These are phyloP conservation scores for Thyatira batis DNA, from an alignment of 2,888 invertebrate species.

Conservation along the genomic window DNA sequence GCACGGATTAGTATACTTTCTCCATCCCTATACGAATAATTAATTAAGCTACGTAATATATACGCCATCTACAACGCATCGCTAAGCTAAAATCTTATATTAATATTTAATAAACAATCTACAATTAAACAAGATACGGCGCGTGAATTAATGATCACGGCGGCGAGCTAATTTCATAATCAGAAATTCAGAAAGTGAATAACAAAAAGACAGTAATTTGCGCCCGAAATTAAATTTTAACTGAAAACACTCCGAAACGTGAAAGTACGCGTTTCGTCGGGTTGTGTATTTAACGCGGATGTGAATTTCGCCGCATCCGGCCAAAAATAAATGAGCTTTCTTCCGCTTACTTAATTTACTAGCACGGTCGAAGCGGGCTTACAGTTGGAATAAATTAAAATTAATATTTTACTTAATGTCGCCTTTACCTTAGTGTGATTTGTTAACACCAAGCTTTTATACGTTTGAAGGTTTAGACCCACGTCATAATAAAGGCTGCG, in stretches of 20 bases:
- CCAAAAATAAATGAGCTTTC: constrained; percentile 81
- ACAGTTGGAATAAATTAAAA: constrained; percentile 75
- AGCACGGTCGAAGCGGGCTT: constrained; percentile 64
- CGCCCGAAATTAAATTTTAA: constrained; percentile 76
- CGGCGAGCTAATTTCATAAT: constrained; percentile 60
- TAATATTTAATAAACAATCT: constrained; percentile 56
- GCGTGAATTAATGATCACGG: constrained; percentile 62
- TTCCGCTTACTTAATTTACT: constrained; percentile 81
- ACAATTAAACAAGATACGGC: constrained; percentile 55
- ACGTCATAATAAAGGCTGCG: not conserved
- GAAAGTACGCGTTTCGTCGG: constrained; percentile 66
- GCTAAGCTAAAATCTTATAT: constrained; percentile 44
- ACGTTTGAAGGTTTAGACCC: not conserved
- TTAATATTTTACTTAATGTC: constrained; percentile 73
- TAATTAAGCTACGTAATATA: constrained; percentile 28
- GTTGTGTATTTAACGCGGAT: constrained; percentile 80
- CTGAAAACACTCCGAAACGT: constrained; percentile 71
- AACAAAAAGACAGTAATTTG: constrained; percentile 79
- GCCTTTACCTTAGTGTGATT: constrained; percentile 58
- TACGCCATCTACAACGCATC: constrained; percentile 30
- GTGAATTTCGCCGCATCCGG: constrained; percentile 78
- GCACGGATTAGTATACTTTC: constrained; percentile 30
- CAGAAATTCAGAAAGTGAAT: constrained; percentile 74
- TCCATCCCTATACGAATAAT: constrained; percentile 26
- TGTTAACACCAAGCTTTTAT: constrained; percentile 59